Evolutionary conservation across 2,113 vertebrate species (phyloP), one percentile per base, ranked within the genome.

Genomic region (Toxotes chatareus): DNA sequence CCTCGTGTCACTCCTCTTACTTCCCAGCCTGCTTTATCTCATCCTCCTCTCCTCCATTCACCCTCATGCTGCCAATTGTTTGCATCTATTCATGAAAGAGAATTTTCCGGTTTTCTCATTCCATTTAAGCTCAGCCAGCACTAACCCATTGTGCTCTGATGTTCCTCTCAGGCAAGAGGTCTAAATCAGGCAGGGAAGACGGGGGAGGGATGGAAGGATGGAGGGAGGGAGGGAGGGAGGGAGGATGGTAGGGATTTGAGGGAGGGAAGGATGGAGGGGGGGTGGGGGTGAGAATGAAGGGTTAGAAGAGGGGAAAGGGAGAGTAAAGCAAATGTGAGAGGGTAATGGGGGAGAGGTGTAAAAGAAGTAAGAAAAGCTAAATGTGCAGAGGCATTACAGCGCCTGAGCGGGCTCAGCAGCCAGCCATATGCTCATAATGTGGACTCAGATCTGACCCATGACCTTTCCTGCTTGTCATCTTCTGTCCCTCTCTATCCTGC

Each of bases 91-190:
- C 85, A 91, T 93, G 87, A 93, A 93, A 92, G 90, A 86, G 82
- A 92, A 93, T 95, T 92, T 95, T 94, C 89, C 72, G 76, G 84
- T 94, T 92, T 93, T 93, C 89, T 88, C 90, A 82, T 94, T 88
- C 89, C 92, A 92, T 93, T 94, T 94, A 92, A 91, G 86, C 88
- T 86, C 90, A 91, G 89, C 89, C 82, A 63, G 92, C 86, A 87
- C 91, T 91, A 80, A 88, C 78, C 85, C 84, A 89, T 91, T 92
- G 90, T 94, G 87, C 88, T 86, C 62, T 79, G 79, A 85, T 84
- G 86, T 90, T 92, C 73, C 93, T 93, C 93, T 86, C 83, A 78
- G 93, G 91, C 91, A 86, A 88, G 80, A 87, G 82, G 86, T 93
- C 91, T 88, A 87, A 87, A 93, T 91, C 82, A 87, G 90, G 90